Conservation (phyloP, 2,113 vertebrate genomes). For the Dascyllus trimaculatus region DNA sequence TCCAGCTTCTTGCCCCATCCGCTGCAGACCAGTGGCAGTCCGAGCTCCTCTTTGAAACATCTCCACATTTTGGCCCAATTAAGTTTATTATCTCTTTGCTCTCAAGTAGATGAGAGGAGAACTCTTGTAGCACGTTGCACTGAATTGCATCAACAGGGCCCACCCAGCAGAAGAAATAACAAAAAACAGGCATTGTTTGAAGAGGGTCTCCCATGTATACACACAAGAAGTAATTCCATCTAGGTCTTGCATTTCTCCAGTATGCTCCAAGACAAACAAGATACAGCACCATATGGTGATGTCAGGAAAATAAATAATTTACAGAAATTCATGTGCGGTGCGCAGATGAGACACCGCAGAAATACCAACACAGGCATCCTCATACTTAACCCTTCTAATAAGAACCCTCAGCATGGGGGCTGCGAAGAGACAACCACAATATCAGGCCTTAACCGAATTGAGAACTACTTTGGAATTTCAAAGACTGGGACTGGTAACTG, state of each 20-base stretch:
- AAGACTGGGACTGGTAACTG: slow-evolving; percentile 81
- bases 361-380: slow-evolving; percentile 82
- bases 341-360: slow-evolving; percentile 77
- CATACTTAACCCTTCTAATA: slow-evolving; percentile 81
- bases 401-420: slow-evolving; percentile 68
- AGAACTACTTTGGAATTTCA: slow-evolving; percentile 84
- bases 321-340: slow-evolving; percentile 76
- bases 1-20: slow-evolving; percentile 64
- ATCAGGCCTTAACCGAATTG: slow-evolving; percentile 80
- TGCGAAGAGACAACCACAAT: slow-evolving; percentile 59
- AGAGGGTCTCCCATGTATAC: slow-evolving; percentile 80
- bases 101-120: slow-evolving; percentile 58
- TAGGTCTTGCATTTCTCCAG: slow-evolving; percentile 71
- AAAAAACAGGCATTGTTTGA: slow-evolving; percentile 80
- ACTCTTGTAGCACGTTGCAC: slow-evolving; percentile 61
- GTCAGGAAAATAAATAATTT: slow-evolving; percentile 86
- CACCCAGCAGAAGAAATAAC: slow-evolving; percentile 76
- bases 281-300: slow-evolving; percentile 80
- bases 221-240: slow-evolving; percentile 69
- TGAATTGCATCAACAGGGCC: slow-evolving; percentile 79
- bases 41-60: slow-evolving; percentile 53
- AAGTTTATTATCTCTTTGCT: slow-evolving; percentile 64
- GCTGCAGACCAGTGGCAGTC: slow-evolving; percentile 35
- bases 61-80: slow-evolving; percentile 71
- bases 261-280: slow-evolving; percentile 81